Conservation (phyloP, 2,797 vertebrate species). For the Coregonus suidteri region DNA sequence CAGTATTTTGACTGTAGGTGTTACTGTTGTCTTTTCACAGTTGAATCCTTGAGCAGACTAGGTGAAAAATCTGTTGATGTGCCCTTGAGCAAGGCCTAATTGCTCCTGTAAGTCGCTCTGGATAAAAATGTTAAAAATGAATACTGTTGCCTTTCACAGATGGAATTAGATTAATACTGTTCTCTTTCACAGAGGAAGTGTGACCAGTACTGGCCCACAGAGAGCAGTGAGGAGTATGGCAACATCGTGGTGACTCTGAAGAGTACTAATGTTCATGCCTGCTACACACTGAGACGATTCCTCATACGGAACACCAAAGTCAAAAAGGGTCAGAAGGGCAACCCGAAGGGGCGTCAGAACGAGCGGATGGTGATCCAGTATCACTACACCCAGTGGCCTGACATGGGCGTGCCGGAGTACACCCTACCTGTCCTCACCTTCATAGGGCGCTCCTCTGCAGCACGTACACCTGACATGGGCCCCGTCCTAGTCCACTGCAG, state of each 20-base stretch:
- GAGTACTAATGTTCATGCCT: constrained; percentile 93
- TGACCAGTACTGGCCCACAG: constrained; percentile 97
- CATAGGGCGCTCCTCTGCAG: constrained; percentile 91
- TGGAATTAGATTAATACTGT: background rate
- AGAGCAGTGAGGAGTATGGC: constrained; percentile 96
- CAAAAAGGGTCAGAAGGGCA: constrained; percentile 96
- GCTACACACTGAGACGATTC: constrained; percentile 93
- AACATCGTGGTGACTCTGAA: constrained; percentile 93
- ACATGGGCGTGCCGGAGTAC: constrained; percentile 98
- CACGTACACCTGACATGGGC: constrained; percentile 83
- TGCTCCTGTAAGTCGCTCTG: too few relatives aligned
- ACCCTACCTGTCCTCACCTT: constrained; percentile 96
- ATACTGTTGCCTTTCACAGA: background rate
- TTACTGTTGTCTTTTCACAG: background rate
- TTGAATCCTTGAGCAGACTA: background rate
- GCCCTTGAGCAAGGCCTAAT: too few relatives aligned
- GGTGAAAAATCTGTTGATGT: too few relatives aligned
- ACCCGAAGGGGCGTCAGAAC: constrained; percentile 88
- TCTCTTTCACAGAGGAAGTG: constrained; percentile 89
- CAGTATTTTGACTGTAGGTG: background rate
- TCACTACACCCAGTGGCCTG: constrained; percentile 99
- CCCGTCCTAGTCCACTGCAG: constrained; percentile 98
- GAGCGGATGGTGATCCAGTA: constrained; percentile 91
- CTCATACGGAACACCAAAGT: constrained; percentile 91
- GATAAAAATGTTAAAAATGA: background rate